phyloP scores from a whole-genome alignment of 1,140 invertebrate species.

The Brachionus calyciflorus region DNA sequence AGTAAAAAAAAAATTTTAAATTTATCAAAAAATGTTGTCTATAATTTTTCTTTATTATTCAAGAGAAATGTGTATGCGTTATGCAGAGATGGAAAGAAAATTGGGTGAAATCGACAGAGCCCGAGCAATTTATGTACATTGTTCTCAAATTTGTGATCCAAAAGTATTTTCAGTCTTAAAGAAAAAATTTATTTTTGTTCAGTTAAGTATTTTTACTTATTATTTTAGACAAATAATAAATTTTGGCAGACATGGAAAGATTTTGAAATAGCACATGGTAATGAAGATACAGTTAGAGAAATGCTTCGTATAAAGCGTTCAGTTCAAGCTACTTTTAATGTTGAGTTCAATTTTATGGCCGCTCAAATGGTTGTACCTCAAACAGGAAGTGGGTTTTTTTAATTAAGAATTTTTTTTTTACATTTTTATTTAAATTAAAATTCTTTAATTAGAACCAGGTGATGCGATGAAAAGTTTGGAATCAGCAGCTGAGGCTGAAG shows the following conservation, averaged over 20 bases:
- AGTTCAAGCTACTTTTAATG: conserved; percentile 91
- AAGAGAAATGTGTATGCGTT: conserved; percentile 91
- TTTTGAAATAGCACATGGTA: conserved; percentile 98
- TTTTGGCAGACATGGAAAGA: conserved; percentile 99
- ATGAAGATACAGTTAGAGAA: conserved; percentile 98
- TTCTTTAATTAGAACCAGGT: not conserved
- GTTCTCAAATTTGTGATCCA: conserved; percentile 98
- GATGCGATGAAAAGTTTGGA: conserved; percentile 37
- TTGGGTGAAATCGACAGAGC: conserved; percentile 95
- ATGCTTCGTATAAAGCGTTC: conserved; percentile 96
- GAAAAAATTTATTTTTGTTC: not conserved
- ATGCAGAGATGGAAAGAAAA: conserved; percentile 95
- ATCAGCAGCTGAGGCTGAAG: conserved; percentile 10
- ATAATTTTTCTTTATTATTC: conserved; percentile 19
- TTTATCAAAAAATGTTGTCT: not conserved
- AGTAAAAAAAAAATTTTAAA: conserved; percentile 54
- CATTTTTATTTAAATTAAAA: too few species aligned
- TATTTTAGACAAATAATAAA: conserved; percentile 72
- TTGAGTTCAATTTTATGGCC: conserved; percentile 47
- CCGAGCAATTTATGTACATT: conserved; percentile 92
- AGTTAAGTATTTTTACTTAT: conserved; percentile 27
- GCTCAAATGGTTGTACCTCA: conserved; percentile 46
- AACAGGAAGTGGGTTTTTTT: not conserved
- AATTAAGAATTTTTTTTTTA: not conserved
- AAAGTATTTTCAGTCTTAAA: conserved; percentile 64